These are phyloP conservation scores for Porphyrio hochstetteri DNA, from an alignment of 2,113 vertebrate species.

Conservation along the genomic window DNA sequence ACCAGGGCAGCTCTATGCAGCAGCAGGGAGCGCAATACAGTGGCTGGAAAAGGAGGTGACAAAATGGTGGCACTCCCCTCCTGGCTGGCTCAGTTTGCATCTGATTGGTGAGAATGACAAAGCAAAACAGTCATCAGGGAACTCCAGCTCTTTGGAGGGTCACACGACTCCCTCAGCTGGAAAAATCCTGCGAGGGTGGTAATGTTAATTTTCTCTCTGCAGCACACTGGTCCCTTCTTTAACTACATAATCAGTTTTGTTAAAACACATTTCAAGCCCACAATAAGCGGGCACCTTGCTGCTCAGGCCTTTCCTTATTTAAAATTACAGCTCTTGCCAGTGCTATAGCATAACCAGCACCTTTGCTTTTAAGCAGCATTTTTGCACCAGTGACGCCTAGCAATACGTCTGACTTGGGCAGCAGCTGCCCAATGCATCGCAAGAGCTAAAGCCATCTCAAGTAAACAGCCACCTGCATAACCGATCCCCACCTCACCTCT, in stretches of 20 bases:
- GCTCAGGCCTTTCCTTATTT: neutral
- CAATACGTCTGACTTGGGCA: neutral
- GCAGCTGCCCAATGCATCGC: rapidly evolving
- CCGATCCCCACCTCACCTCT: neutral
- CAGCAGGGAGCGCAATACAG: neutral
- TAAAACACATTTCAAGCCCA: neutral
- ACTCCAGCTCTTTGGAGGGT: neutral
- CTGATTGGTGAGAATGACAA: neutral
- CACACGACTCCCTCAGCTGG: neutral
- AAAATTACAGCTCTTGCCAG: neutral
- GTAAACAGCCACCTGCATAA: neutral
- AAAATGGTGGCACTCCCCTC: neutral
- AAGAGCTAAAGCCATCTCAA: neutral
- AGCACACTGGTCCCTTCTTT: neutral
- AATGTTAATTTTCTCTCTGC: neutral
- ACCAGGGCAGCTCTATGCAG: rapidly evolving
- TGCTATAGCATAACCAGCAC: rapidly evolving
- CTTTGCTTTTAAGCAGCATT: neutral
- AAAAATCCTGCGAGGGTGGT: neutral
- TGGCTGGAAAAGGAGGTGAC: neutral
- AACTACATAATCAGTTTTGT: neutral
- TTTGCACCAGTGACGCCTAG: neutral
- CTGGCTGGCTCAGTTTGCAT: neutral
- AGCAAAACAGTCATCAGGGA: neutral
- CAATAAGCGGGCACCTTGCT: neutral